A percentile compares a stretch with the other conserved stretches of the same genome.
These are phyloP conservation scores for Thamnophis elegans DNA, from an alignment of 2,797 vertebrate genomes.

Conservation along the genomic window DNA sequence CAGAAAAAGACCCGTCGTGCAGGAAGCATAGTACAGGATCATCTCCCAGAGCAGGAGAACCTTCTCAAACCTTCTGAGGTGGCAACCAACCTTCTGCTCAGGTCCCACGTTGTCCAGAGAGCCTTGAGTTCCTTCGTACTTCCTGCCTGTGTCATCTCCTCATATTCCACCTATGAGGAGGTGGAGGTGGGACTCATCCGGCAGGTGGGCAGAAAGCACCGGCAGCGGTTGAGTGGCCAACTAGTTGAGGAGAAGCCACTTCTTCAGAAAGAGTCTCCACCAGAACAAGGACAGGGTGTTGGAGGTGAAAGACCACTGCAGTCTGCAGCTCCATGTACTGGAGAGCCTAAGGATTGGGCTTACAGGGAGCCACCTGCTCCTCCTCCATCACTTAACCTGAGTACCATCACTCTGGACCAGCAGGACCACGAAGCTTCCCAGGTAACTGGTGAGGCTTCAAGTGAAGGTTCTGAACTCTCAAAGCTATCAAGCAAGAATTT, in stretches of 20 bases:
- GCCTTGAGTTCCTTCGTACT: neutral
- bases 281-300: neutral
- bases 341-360: neutral
- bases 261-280: neutral
- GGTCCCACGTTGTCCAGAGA: neutral
- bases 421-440: neutral
- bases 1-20: neutral
- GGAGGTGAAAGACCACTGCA: neutral
- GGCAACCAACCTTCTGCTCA: neutral
- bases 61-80: neutral
- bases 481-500: neutral
- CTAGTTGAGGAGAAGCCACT: neutral
- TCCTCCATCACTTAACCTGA: neutral
- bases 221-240: neutral
- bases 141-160: neutral
- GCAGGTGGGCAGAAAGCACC: neutral
- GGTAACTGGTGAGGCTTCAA: neutral
- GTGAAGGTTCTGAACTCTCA: neutral
- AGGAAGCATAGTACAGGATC: neutral
- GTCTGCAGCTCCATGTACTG: too few species aligned
- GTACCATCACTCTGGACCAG: neutral
- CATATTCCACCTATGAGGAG: neutral
- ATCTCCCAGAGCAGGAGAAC: neutral
- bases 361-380: neutral
- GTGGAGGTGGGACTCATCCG: neutral